Evolutionary conservation across 2,888 invertebrate species (phyloP).

Genomic region (Drosophila greeni): DNA sequence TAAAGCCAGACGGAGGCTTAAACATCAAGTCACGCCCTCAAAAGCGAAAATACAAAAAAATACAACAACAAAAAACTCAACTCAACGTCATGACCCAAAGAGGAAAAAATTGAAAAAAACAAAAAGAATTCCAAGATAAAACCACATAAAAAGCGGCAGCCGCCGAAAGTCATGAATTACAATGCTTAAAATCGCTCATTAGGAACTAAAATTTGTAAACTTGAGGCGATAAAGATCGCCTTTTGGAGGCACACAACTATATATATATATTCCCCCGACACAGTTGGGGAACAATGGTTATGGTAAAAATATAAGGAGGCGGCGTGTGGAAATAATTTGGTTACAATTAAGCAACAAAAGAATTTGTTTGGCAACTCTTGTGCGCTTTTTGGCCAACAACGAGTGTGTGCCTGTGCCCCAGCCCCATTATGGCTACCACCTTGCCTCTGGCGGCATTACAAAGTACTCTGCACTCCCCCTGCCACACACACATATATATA

Average conservation of each 20-base stretch:
- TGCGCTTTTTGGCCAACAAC: slow-evolving; percentile 69
- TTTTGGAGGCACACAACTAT: slow-evolving; percentile 1
- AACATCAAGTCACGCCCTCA: slow-evolving; percentile 64
- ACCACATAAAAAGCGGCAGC: slow-evolving; percentile 62
- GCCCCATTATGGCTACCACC: slow-evolving; percentile 33
- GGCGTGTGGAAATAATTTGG: slow-evolving; percentile 75
- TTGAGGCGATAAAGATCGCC: slow-evolving; percentile 67
- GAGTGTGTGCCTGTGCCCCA: slow-evolving; percentile 1
- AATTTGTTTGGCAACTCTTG: slow-evolving; percentile 75
- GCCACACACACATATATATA: slow-evolving; percentile 4
- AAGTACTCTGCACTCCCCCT: slow-evolving; percentile 38
- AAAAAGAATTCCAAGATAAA: slow-evolving; percentile 42
- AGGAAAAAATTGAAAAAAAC: slow-evolving; percentile 1
- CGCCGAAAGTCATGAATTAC: slow-evolving; percentile 57
- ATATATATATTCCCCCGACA: slow-evolving; percentile 19
- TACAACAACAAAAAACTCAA: slow-evolving; percentile 3
- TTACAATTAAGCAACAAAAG: slow-evolving; percentile 75
- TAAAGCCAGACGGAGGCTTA: slow-evolving; percentile 43
- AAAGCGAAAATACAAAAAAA: slow-evolving; percentile 1
- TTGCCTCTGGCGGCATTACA: slow-evolving; percentile 47
- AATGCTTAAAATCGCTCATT: slow-evolving; percentile 72
- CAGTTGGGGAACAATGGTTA: slow-evolving; percentile 28
- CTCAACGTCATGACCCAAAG: slow-evolving; percentile 29
- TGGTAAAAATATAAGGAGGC: slow-evolving; percentile 36
- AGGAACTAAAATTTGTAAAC: slow-evolving; percentile 72